phyloP scores from a whole-genome alignment of 2,797 vertebrate species.

The Chiloscyllium punctatum region DNA sequence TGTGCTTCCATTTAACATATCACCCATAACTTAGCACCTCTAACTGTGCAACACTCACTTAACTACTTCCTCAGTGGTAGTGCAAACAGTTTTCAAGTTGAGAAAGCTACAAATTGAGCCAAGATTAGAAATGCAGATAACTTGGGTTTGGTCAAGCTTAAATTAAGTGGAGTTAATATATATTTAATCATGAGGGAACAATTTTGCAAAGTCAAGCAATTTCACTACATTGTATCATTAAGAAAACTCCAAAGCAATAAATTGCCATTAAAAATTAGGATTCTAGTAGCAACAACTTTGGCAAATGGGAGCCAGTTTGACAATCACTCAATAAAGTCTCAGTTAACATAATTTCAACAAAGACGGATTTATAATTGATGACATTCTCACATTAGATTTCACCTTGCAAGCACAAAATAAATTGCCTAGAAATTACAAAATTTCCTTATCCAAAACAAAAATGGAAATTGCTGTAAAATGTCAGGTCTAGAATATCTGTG shows the following conservation, averaged over 20 bases:
- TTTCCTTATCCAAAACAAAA: not conserved
- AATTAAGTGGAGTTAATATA: not conserved
- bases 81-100: not conserved
- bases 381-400: not conserved
- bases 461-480: no score
- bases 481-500: no score
- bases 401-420: not conserved
- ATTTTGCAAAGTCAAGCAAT: not conserved
- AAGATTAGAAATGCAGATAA: not conserved
- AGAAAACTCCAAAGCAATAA: not conserved
- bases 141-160: not conserved
- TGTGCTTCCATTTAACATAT: not conserved
- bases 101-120: no score
- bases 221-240: not conserved
- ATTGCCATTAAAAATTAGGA: not conserved
- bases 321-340: not conserved
- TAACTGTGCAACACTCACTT: not conserved
- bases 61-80: not conserved
- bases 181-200: not conserved
- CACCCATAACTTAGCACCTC: not conserved
- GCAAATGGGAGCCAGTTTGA: not conserved
- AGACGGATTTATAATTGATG: not conserved
- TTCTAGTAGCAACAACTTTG: not conserved
- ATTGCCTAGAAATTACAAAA: not conserved
- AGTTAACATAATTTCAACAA: not conserved